These are phyloP conservation scores for Coracopsis vasa DNA, from an alignment of 2,113 vertebrate species.

Conservation along the genomic window DNA sequence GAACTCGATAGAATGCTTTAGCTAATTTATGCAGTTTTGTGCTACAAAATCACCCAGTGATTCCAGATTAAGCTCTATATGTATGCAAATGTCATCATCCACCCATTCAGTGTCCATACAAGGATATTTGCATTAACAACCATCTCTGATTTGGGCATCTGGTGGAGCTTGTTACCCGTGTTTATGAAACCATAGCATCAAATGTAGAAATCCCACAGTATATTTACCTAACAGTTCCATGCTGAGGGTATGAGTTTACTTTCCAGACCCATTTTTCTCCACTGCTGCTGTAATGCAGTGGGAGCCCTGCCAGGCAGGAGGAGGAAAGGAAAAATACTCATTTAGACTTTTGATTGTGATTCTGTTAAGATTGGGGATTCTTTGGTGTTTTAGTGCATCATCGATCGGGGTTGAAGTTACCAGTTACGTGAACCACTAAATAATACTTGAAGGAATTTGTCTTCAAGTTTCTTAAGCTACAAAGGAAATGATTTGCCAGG, in stretches of 20 bases:
- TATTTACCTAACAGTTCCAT: not conserved
- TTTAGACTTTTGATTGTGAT: not conserved
- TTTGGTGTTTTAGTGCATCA: not conserved
- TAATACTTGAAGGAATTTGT: not conserved
- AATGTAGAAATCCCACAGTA: not conserved
- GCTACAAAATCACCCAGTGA: not conserved
- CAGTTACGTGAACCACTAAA: not conserved
- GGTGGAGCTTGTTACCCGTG: not conserved
- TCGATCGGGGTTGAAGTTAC: not conserved
- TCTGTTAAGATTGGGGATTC: not conserved
- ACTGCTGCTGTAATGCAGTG: not conserved
- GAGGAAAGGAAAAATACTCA: not conserved
- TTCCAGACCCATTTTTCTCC: not conserved
- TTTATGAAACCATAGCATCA: constrained; percentile 1
- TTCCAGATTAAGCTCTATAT: not conserved
- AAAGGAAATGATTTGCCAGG: not conserved
- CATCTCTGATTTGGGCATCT: constrained; percentile 17
- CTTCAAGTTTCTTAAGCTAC: not conserved
- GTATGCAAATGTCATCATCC: constrained; percentile 53
- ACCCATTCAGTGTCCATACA: constrained; percentile 5
- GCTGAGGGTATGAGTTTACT: not conserved
- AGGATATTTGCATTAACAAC: constrained; percentile 26
- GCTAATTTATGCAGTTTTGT: not conserved
- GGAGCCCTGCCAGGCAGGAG: not conserved
- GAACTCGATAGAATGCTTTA: not conserved